Percentiles rank a stretch among this genome's conserved stretches.
Conservation (phyloP, 2,888 invertebrate species). For the Meiosimyza decipiens region DNA sequence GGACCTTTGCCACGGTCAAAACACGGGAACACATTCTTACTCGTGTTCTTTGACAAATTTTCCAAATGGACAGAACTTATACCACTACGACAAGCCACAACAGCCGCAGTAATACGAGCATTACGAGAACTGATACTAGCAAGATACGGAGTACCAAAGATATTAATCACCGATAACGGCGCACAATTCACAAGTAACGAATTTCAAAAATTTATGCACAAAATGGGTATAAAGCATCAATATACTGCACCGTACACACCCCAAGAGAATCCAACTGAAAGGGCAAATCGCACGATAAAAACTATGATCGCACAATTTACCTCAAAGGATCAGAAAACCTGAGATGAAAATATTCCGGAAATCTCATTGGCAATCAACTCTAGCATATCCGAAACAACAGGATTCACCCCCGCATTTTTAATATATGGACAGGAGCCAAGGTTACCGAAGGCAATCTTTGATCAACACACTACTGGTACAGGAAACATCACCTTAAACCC, state of each 20-base stretch:
- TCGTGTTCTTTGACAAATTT: too few relatives aligned
- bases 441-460: background rate
- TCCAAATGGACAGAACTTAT: too few relatives aligned
- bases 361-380: constrained; percentile 5
- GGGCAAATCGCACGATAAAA: constrained; percentile 14
- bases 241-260: constrained; percentile 2
- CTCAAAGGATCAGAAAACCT: background rate
- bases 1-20: too few relatives aligned
- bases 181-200: too few relatives aligned
- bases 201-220: too few relatives aligned
- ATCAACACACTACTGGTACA: background rate
- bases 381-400: background rate
- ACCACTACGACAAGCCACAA: too few relatives aligned
- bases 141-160: too few relatives aligned
- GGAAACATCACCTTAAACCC: background rate
- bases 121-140: too few relatives aligned
- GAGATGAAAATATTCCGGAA: constrained; percentile 20
- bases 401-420: constrained; percentile 5
- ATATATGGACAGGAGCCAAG: constrained; percentile 15
- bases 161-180: too few relatives aligned
- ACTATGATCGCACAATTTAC: too few relatives aligned
- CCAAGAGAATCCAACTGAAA: constrained; percentile 23
- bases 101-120: too few relatives aligned
- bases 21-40: too few relatives aligned
- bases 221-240: background rate